Percentiles rank a stretch among this genome's conserved stretches.
These are phyloP conservation scores for Aldrovandia affinis DNA, from an alignment of 2,797 vertebrate species.

Conservation along the genomic window DNA sequence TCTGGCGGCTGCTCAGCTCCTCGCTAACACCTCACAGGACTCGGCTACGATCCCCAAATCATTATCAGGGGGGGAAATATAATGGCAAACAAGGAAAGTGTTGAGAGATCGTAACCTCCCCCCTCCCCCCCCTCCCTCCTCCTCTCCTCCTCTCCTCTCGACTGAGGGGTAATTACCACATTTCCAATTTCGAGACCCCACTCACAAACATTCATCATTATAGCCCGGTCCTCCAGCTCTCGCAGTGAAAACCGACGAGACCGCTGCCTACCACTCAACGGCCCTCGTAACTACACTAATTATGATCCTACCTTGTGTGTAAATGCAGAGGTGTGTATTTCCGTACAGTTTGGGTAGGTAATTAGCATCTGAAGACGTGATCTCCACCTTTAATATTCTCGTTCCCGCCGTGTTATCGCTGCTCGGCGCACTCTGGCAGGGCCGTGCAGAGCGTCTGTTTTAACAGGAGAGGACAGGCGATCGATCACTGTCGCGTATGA, in stretches of 20 bases:
- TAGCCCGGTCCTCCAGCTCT: not conserved
- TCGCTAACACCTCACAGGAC: conserved; percentile 21
- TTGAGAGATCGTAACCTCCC: not conserved
- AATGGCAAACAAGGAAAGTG: conserved; percentile 14
- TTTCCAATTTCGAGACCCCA: conserved; percentile 8
- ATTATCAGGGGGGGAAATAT: conserved; percentile 1
- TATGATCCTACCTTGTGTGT: not conserved
- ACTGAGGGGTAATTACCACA: conserved; percentile 25
- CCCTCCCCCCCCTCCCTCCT: no score
- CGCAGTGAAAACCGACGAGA: conserved; percentile 17
- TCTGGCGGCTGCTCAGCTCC: not conserved
- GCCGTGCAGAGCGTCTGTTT: not conserved
- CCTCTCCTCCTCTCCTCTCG: no score
- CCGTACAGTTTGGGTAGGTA: not conserved
- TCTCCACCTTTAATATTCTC: not conserved
- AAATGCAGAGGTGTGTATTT: not conserved
- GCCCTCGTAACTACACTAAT: conserved; percentile 11
- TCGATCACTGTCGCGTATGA: not conserved
- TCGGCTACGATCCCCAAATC: conserved; percentile 20
- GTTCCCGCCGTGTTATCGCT: not conserved
- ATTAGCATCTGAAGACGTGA: not conserved
- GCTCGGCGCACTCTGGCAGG: not conserved
- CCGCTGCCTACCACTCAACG: not conserved
- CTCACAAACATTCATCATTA: conserved; percentile 15
- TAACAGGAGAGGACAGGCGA: not conserved